phyloP scores from a whole-genome alignment of 2,888 invertebrate species.

The Heteromyza rotundicornis region DNA sequence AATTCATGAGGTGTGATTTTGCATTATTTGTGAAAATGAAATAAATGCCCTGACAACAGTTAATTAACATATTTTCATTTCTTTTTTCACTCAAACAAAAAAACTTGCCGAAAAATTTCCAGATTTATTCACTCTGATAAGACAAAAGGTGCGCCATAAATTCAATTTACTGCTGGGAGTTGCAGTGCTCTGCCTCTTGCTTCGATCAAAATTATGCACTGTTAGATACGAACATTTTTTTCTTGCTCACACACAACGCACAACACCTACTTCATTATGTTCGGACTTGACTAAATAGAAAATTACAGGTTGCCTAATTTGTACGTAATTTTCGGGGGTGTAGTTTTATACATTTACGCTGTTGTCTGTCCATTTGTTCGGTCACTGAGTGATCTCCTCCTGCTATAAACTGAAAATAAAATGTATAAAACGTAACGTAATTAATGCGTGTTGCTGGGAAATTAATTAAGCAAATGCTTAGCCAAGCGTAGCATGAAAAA shows the following conservation, averaged over 20 bases:
- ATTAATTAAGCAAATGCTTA: slow-evolving; percentile 60
- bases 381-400: not conserved
- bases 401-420: not conserved
- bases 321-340: slow-evolving; percentile 28
- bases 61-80: slow-evolving; percentile 20
- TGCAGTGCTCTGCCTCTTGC: no score
- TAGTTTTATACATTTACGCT: no score
- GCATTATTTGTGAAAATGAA: slow-evolving; percentile 6
- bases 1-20: slow-evolving; percentile 35
- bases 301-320: slow-evolving; percentile 56
- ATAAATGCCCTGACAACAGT: slow-evolving; percentile 5
- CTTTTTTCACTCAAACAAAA: not conserved
- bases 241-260: slow-evolving; percentile 23
- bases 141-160: slow-evolving; percentile 33
- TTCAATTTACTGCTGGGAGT: slow-evolving; percentile 17
- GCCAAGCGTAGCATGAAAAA: slow-evolving; percentile 43
- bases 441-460: slow-evolving; percentile 43
- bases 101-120: no score
- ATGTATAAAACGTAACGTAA: slow-evolving; percentile 11
- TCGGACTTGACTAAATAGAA: slow-evolving; percentile 43
- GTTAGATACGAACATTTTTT: no score
- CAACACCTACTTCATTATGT: slow-evolving; percentile 53
- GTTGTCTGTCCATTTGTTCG: not conserved
- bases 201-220: slow-evolving; percentile 23
- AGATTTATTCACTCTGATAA: not conserved